Evolutionary conservation across 2,113 vertebrate genomes (phyloP).

Genomic region (Antechinus stuartii): DNA sequence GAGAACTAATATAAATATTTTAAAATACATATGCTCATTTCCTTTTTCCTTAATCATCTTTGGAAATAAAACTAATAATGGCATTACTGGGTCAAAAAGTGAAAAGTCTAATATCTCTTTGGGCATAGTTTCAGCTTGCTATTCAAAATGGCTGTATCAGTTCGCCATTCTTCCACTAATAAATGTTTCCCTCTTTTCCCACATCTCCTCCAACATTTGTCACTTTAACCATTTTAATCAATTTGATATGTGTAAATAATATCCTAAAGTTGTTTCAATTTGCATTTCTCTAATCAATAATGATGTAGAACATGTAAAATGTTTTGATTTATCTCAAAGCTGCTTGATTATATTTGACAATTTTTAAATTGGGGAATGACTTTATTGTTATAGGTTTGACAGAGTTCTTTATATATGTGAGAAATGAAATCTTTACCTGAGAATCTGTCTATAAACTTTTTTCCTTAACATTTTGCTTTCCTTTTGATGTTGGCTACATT

Average conservation of each 20-base stretch:
- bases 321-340: neutral
- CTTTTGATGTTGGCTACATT: too few relatives aligned
- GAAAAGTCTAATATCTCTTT: neutral
- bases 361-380: too few relatives aligned
- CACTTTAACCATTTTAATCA: neutral
- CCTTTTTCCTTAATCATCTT: neutral
- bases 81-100: neutral
- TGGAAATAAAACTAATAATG: neutral
- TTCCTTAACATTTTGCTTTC: too few relatives aligned
- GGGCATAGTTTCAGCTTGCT: neutral
- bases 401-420: too few relatives aligned
- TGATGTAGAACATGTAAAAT: neutral
- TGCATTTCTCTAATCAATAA: neutral
- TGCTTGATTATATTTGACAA: too few relatives aligned
- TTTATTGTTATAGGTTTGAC: too few relatives aligned
- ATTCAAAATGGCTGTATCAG: neutral
- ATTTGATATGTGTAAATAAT: neutral
- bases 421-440: too few relatives aligned
- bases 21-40: neutral
- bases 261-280: neutral
- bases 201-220: neutral
- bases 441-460: too few relatives aligned
- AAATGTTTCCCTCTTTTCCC: neutral
- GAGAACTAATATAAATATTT: neutral
- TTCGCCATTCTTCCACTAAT: neutral